Percentiles rank a stretch among this genome's conserved stretches.
These are phyloP conservation scores for Corythoichthys intestinalis DNA, from an alignment of 2,113 vertebrate genomes.

Conservation along the genomic window DNA sequence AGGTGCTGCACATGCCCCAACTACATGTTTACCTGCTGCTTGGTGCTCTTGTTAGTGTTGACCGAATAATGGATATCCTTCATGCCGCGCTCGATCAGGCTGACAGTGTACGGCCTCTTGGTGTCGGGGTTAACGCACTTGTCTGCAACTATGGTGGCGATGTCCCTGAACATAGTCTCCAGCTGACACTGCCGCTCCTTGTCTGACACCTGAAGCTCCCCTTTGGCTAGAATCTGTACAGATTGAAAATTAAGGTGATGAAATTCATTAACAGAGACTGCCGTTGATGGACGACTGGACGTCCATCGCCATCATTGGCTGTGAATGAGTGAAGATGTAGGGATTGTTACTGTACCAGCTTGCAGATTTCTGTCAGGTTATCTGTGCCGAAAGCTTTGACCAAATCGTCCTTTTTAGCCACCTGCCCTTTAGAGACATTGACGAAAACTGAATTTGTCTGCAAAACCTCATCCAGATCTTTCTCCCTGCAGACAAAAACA, in stretches of 20 bases:
- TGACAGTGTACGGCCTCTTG: conserved; percentile 91
- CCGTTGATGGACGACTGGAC: no score
- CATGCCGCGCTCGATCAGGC: conserved; percentile 91
- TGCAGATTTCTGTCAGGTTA: conserved; percentile 91
- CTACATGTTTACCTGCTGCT: conserved; percentile 82
- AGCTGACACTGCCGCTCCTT: conserved; percentile 88
- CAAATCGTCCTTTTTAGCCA: conserved; percentile 88
- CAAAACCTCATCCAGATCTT: conserved; percentile 93
- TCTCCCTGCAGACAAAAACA: conserved; percentile 75
- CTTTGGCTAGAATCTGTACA: conserved; percentile 86
- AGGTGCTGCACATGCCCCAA: neutral
- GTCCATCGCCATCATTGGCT: no score
- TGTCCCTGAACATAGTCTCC: conserved; percentile 94
- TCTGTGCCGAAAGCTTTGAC: conserved; percentile 85
- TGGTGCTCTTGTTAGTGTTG: conserved; percentile 87
- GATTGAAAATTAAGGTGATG: no score
- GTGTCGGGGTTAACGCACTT: conserved; percentile 97
- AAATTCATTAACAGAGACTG: no score
- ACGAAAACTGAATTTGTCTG: conserved; percentile 91
- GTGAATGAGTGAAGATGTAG: neutral
- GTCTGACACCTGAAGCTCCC: conserved; percentile 93
- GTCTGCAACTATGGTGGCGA: conserved; percentile 92
- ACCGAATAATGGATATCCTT: conserved; percentile 97
- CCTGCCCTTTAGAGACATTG: conserved; percentile 96
- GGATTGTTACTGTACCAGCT: conserved; percentile 70